These are phyloP conservation scores for Erebia palarica DNA, from an alignment of 2,888 invertebrate genomes.

Conservation along the genomic window DNA sequence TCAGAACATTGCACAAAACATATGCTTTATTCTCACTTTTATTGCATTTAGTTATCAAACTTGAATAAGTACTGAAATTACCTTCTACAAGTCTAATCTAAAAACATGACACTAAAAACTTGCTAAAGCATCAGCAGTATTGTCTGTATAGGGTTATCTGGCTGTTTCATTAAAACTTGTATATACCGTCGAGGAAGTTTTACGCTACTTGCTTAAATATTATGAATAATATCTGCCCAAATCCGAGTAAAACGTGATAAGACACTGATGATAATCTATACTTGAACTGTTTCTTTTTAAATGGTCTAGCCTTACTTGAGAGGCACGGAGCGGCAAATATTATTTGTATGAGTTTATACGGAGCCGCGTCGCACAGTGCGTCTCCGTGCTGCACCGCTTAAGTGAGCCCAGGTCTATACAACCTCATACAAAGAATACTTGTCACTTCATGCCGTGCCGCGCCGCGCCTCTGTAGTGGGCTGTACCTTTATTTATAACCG, in stretches of 20 bases:
- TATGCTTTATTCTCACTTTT: constrained; percentile 10
- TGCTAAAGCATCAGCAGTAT: constrained; percentile 21
- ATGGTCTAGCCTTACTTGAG: too few species aligned
- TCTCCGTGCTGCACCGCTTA: too few species aligned
- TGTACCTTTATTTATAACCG: too few species aligned
- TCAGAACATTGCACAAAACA: constrained; percentile 1
- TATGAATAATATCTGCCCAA: neutral
- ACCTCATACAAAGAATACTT: too few species aligned
- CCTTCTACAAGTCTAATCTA: constrained; percentile 21
- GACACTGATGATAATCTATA: neutral
- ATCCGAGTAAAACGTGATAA: neutral
- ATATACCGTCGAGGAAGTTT: neutral
- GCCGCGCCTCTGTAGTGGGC: too few species aligned
- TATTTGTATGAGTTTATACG: too few species aligned
- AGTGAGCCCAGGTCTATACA: too few species aligned
- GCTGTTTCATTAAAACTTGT: constrained; percentile 31
- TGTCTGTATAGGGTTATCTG: constrained; percentile 26
- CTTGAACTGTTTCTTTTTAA: too few species aligned
- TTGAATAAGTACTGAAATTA: constrained; percentile 1
- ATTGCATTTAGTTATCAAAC: constrained; percentile 8
- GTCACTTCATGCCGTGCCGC: too few species aligned
- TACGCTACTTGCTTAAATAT: neutral
- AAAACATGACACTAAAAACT: constrained; percentile 22
- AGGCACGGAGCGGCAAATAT: too few species aligned
- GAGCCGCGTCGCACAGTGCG: too few species aligned